Evolutionary conservation across 1,140 invertebrate genomes (phyloP), one percentile per base, ranked within the genome.

Genomic region (Cepaea nemoralis): DNA sequence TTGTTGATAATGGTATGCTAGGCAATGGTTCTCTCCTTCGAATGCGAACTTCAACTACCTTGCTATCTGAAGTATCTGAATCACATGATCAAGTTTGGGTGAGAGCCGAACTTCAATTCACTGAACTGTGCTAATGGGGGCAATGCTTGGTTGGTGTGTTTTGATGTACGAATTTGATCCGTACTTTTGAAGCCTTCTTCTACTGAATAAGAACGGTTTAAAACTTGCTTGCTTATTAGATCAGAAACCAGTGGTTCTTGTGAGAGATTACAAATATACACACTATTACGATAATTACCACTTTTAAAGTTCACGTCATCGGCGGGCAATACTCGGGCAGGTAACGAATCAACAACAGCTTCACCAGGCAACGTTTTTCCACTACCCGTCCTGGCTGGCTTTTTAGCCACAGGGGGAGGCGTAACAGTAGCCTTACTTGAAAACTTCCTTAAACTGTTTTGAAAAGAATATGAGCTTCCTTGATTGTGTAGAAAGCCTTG

Each of bases 401-500:
- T 75, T 55, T 50, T 75, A 45, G 73, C 42, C 19, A 75, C 73
- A n/a, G 73, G 73, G 31, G 73, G 73, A 2, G 73, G 73, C 37
- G 31, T 37, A 19, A 33, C 5, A 5, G 35, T 6, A 0, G 3
- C 69, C 10, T 39, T 71, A 39, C 31, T 45, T 40, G 37, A 45
- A 71, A 45, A 45, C 40, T 2, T 71, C 6, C 37, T 35, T 45
- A 45, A 45, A 45, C 69, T 71, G 19, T 22, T 71, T 27, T 40
- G 24, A 39, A 45, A 63, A 2, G 59, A 63, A 45, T 45, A 45
- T 16, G 16, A 45, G 16, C 42, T 45, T 45, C 42, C 42, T 19
- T 55, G 50, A 22, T 24, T 55, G 22, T 55, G 16, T 55, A 14
- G 16, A 8, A 55, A 55, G n/a, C 22, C n/a, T 14, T 55, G 22